Evolutionary conservation across 2,113 vertebrate species (phyloP), one percentile per base, ranked within the genome.

Genomic region (Amphilophus citrinellus): DNA sequence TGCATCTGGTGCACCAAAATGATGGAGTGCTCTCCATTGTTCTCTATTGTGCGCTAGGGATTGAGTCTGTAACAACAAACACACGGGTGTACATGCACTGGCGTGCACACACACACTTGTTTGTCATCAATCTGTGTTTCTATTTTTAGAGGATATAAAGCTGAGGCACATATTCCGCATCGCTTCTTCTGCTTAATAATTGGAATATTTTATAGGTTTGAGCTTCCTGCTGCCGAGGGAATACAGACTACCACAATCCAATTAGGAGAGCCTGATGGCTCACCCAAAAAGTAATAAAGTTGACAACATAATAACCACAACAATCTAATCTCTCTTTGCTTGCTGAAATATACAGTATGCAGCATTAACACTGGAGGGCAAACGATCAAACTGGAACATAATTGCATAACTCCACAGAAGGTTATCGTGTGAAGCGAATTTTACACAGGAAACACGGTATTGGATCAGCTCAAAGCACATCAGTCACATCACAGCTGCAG

Each of bases 201-300:
- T 88, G 80, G 82, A 89, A 87, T 85, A 88, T 92, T 91, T 91
- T 84, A 85, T 66, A 75, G 77, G 77, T 84, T 58, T 47, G 76
- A 65, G 66, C 65, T 47, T 84, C 84, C 14, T 80, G 68, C 73
- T 30, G 79, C 80, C 2, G 50, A 61, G 86, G 86, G 83, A 89
- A 91, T 62, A 77, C 83, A 79, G 73, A 82, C 78, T 15, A 82
- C 61, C 79, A 60, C 75, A 73, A 91, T 94, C 89, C 89, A 90
- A 91, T 91, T 91, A 92, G 87, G 60, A 56, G 35, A 79, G 84
- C 53, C 66, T 17, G 58, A 62, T 58, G 85, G 81, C 79, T 63
- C 75, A 3, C 47, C 61, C 62, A 80, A 87, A 94, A 92, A 91
- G 79, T 91, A 93, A 93, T 92, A 91, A 93, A 91, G 91, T 87